phyloP scores from a whole-genome alignment of 2,797 vertebrate genomes.

The Anguilla obscura region DNA sequence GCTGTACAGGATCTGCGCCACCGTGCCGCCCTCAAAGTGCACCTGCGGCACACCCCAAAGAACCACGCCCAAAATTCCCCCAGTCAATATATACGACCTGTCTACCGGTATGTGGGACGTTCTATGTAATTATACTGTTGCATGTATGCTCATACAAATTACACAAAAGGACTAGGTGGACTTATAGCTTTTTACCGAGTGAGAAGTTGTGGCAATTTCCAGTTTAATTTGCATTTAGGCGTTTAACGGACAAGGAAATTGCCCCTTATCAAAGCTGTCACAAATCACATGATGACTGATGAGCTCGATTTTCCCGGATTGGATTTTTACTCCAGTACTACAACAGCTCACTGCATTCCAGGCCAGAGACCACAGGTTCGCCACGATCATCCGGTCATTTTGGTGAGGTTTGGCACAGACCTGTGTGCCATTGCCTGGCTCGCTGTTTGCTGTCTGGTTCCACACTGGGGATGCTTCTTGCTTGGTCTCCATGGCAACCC shows the following conservation, averaged over 20 bases:
- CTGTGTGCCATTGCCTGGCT: conserved; percentile 67
- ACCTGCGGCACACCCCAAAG: conserved; percentile 70
- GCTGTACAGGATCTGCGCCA: conserved; percentile 95
- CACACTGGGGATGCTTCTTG: conserved; percentile 72
- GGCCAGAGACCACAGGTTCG: neutral
- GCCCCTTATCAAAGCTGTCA: neutral
- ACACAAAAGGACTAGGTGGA: too few species aligned
- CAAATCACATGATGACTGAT: neutral
- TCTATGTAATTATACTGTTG: neutral
- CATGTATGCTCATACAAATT: neutral
- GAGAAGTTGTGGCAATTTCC: too few species aligned
- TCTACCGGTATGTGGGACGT: neutral
- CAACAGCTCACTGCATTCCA: neutral
- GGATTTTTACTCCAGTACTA: neutral
- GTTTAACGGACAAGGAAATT: neutral
- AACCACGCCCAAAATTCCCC: neutral
- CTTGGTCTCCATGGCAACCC: conserved; percentile 75
- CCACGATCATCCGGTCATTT: neutral
- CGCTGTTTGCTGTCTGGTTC: conserved; percentile 66
- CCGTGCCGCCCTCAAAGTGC: conserved; percentile 86
- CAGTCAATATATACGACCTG: neutral
- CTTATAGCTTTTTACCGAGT: too few species aligned
- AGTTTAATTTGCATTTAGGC: too few species aligned
- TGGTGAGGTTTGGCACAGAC: conserved; percentile 48
- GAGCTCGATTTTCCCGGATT: too few species aligned